Conservation (phyloP, 2,888 invertebrate genomes). For the Cataglyphis altisquamis region DNA sequence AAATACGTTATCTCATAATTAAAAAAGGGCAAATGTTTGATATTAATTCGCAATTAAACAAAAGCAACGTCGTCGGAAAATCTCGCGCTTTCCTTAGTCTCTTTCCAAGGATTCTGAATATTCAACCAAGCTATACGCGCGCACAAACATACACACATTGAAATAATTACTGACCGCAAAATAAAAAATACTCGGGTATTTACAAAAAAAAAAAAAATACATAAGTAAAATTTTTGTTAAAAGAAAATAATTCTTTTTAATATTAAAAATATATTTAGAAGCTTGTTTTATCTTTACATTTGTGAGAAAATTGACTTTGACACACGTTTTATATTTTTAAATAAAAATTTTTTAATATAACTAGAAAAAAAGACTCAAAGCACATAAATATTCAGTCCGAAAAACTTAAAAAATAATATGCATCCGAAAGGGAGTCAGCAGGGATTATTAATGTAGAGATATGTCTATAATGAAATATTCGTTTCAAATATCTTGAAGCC, state of each 20-base stretch:
- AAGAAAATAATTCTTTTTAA: not conserved
- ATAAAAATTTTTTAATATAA: slow-evolving; percentile 9
- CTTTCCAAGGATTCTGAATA: not conserved
- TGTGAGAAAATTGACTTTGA: not conserved
- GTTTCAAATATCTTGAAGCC: not conserved
- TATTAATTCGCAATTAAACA: slow-evolving; percentile 8
- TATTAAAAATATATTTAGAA: not conserved
- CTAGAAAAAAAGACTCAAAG: not conserved
- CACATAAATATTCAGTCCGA: not conserved
- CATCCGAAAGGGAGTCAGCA: too few species aligned
- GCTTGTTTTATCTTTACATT: not conserved
- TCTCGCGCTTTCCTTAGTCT: not conserved
- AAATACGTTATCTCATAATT: not conserved
- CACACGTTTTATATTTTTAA: not conserved
- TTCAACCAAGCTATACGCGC: not conserved
- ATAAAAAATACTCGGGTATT: not conserved
- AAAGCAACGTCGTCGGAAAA: not conserved
- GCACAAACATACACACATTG: too few species aligned
- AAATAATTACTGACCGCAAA: not conserved
- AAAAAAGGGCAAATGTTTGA: not conserved
- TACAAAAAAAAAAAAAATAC: not conserved
- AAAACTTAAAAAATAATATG: not conserved
- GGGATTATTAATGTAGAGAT: not conserved
- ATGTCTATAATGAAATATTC: slow-evolving; percentile 56
- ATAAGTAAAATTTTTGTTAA: not conserved